These are phyloP conservation scores for Lasioglossum zephyrum DNA, from an alignment of 2,888 invertebrate species.

Conservation along the genomic window DNA sequence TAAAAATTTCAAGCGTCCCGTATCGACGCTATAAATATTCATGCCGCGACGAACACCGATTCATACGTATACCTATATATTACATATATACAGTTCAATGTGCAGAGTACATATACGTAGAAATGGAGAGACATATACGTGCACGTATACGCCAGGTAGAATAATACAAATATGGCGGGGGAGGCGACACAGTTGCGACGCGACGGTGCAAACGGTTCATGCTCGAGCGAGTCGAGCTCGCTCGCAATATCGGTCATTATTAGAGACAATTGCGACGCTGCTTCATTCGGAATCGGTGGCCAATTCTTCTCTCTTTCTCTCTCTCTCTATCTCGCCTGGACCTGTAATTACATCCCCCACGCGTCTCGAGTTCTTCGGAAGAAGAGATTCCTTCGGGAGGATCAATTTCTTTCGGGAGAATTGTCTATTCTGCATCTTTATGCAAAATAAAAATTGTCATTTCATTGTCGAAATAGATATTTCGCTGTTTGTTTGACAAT, in stretches of 20 bases:
- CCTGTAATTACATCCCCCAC: not conserved
- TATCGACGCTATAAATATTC: slow-evolving; percentile 56
- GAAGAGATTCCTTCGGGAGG: not conserved
- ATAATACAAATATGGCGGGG: slow-evolving; percentile 34
- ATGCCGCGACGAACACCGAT: slow-evolving; percentile 44
- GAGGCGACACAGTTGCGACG: slow-evolving; percentile 19
- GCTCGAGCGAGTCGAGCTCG: slow-evolving; percentile 2
- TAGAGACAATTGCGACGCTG: slow-evolving; percentile 12
- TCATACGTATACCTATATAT: not conserved
- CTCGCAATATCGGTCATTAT: slow-evolving; percentile 26
- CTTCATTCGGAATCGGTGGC: slow-evolving; percentile 2
- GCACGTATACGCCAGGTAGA: slow-evolving; percentile 12
- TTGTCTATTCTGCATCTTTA: not conserved
- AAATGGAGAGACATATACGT: slow-evolving; percentile 4
- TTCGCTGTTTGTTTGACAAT: no score
- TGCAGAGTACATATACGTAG: not conserved
- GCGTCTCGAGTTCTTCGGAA: not conserved
- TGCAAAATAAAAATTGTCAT: not conserved
- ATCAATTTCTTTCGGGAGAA: not conserved
- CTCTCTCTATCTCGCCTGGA: not conserved
- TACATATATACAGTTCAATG: slow-evolving; percentile 14
- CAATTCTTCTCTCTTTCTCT: not conserved
- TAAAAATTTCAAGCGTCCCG: slow-evolving; percentile 51
- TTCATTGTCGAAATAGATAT: no score
- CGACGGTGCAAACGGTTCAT: not conserved